phyloP scores from a whole-genome alignment of 1,140 invertebrate species.

The Venturia canescens region DNA sequence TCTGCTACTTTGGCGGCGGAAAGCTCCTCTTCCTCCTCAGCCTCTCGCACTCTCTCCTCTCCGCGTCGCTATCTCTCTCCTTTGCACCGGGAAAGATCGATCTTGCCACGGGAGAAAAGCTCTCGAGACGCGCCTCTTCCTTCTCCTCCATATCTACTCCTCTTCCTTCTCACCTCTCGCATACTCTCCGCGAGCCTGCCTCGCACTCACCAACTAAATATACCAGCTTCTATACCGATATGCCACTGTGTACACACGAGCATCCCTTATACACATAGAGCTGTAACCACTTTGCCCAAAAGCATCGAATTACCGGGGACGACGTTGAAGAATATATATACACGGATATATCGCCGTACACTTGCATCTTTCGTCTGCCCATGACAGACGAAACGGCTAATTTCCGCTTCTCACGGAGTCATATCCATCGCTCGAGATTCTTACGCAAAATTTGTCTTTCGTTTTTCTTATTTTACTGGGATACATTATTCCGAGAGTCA shows the following conservation, averaged over 20 bases:
- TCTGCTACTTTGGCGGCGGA: slow-evolving; percentile 27
- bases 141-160: not conserved
- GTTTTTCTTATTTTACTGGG: not conserved
- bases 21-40: slow-evolving; percentile 8
- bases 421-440: slow-evolving; percentile 13
- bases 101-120: slow-evolving; percentile 30
- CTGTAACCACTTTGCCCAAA: slow-evolving; percentile 43
- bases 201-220: slow-evolving; percentile 41
- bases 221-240: slow-evolving; percentile 31
- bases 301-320: slow-evolving; percentile 44
- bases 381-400: slow-evolving; percentile 38
- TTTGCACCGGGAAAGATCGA: slow-evolving; percentile 31
- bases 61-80: not conserved
- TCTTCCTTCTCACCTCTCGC: slow-evolving; percentile 30
- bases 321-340: slow-evolving; percentile 36
- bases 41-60: not conserved
- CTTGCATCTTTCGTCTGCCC: not conserved
- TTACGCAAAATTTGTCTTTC: slow-evolving; percentile 3
- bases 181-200: slow-evolving; percentile 34
- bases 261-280: slow-evolving; percentile 29
- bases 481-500: not conserved
- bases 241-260: not conserved
- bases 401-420: slow-evolving; percentile 25
- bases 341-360: not conserved
- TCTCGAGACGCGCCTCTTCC: slow-evolving; percentile 36